These are phyloP conservation scores for Castor canadensis DNA, from an alignment of 2,113 vertebrate genomes.

Conservation along the genomic window DNA sequence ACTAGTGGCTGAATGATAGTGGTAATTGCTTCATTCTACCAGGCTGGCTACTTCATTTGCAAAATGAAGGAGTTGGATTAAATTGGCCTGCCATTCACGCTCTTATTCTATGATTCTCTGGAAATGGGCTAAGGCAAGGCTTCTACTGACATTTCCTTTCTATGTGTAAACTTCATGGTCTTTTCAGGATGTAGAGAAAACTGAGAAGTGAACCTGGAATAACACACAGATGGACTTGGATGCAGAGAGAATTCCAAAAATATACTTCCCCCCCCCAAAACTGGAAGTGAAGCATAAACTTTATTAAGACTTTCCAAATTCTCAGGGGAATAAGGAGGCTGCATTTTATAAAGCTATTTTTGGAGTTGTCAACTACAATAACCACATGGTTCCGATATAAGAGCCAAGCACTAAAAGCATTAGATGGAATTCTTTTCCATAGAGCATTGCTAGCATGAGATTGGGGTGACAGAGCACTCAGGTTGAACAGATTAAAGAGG, in stretches of 20 bases:
- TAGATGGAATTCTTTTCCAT: conserved; percentile 63
- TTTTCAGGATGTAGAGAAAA: neutral
- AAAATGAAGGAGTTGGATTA: neutral
- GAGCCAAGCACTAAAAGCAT: conserved; percentile 59
- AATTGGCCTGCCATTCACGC: neutral
- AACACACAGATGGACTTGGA: neutral
- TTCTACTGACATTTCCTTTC: neutral
- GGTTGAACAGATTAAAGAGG: conserved; percentile 41
- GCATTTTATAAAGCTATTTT: conserved; percentile 64
- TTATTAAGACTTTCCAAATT: conserved; percentile 59
- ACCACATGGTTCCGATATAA: conserved; percentile 5
- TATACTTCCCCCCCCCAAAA: neutral
- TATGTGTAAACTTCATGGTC: neutral
- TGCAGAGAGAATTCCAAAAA: neutral
- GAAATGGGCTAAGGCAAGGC: neutral
- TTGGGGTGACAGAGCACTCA: neutral
- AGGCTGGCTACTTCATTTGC: neutral
- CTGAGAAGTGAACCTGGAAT: neutral
- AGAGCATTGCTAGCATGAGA: neutral
- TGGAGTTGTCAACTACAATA: conserved; percentile 52
- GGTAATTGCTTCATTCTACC: neutral
- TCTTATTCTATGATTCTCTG: neutral
- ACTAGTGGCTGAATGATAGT: neutral
- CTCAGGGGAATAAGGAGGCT: conserved; percentile 37
- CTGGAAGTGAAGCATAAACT: conserved; percentile 22